Evolutionary conservation across 2,113 vertebrate genomes (phyloP).

Genomic region (Hippocampus guttulatus): DNA sequence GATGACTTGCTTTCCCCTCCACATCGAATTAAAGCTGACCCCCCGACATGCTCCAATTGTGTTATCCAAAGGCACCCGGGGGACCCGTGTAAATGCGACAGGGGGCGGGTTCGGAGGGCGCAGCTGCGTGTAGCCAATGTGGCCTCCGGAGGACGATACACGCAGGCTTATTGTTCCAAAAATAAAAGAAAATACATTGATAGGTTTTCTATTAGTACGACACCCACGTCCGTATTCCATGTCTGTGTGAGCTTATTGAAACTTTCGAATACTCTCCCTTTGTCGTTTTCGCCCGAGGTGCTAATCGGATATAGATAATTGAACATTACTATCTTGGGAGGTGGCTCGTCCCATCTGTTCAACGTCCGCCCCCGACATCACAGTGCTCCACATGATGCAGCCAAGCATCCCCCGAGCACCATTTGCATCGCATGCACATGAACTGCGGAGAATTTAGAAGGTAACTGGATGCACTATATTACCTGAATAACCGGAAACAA

Average conservation of each 20-base stretch:
- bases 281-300: conserved; percentile 56
- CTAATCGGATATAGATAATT: conserved; percentile 74
- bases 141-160: conserved; percentile 6
- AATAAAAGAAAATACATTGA: conserved; percentile 7
- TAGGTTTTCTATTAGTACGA: conserved; percentile 2
- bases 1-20: conserved; percentile 22
- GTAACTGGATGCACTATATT: not conserved
- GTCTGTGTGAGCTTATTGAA: conserved; percentile 7
- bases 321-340: conserved; percentile 68
- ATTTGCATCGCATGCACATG: conserved; percentile 10
- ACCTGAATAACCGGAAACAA: not conserved
- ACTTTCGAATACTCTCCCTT: conserved; percentile 25
- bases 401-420: conserved; percentile 39
- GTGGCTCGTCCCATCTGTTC: conserved; percentile 65
- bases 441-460: not conserved
- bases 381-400: conserved; percentile 42
- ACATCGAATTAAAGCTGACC: conserved; percentile 60
- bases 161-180: conserved; percentile 4
- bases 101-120: not conserved
- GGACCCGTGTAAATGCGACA: conserved; percentile 28
- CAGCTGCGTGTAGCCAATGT: conserved; percentile 7
- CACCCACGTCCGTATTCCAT: conserved; percentile 3
- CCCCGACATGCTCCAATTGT: conserved; percentile 45
- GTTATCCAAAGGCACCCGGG: conserved; percentile 33
- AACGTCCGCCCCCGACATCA: conserved; percentile 63